phyloP scores from a whole-genome alignment of 2,113 vertebrate species.

The Machaerirhynchus nigripectus region DNA sequence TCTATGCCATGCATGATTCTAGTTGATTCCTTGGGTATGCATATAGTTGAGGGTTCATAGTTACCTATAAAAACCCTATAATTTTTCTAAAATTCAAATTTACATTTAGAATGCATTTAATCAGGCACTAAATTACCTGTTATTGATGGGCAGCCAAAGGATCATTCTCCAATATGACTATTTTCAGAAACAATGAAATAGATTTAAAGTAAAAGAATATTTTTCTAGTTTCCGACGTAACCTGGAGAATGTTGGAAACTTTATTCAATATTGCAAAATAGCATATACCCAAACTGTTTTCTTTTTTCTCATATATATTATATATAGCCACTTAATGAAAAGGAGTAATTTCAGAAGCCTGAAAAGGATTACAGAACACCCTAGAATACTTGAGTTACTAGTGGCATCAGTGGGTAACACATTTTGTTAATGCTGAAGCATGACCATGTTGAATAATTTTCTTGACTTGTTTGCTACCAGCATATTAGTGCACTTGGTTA shows the following conservation, averaged over 20 bases:
- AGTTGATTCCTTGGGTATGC: neutral
- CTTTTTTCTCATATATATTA: neutral
- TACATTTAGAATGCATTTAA: neutral
- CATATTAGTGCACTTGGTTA: neutral
- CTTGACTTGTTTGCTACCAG: neutral
- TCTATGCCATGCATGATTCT: neutral
- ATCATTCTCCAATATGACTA: neutral
- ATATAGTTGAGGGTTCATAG: neutral
- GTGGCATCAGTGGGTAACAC: neutral
- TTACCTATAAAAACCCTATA: neutral
- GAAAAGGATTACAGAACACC: neutral
- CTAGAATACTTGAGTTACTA: neutral
- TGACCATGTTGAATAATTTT: neutral
- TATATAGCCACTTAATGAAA: neutral
- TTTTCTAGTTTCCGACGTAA: neutral
- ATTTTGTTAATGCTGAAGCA: neutral
- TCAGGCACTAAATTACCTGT: neutral
- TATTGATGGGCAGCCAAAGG: neutral
- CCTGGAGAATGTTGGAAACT: neutral
- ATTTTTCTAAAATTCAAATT: neutral
- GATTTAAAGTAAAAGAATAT: neutral
- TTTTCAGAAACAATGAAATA: neutral
- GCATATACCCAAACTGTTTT: neutral
- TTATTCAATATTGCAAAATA: neutral
- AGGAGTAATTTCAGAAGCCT: neutral